Base-by-base conservation (phyloP, 2,113 vertebrate species). In the Urocitellus parryii region DNA sequence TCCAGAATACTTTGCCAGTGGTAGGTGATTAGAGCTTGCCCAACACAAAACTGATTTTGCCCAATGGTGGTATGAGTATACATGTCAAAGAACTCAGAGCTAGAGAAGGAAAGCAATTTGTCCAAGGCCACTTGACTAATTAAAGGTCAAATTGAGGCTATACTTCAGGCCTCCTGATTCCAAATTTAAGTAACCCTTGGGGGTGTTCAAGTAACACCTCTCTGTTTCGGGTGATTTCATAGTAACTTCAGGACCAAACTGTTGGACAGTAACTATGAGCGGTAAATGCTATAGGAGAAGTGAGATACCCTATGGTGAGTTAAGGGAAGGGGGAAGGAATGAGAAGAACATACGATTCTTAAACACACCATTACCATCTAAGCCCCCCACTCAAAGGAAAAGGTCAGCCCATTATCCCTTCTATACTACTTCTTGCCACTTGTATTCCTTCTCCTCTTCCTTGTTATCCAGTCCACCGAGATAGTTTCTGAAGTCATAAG, bases 351-450 rank as follows among this genome's bases (percentile, higher is more conserved):
- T 42, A 45, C 32, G 25, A 24, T 78, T 93, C 77, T 25, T 77
- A 91, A 78, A 88, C 37, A 96, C 42, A 90, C n/a, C 27, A 34
- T 73, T 90, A 65, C 32, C 53, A n/a, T 9, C 45, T 87, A 70
- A 39, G 13, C 87, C 18, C 56, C 56, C 56, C 2, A 20, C 24
- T 45, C 53, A 72, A 82, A 90, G 82, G 53, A 63, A 86, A 85
- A 68, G 11, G 48, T 58, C 56, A 34, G 24, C 20, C 45, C 51
- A 24, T 74, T 70, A 37, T 32, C 56, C 32, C 70, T n/a, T 20
- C 73, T 77, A n/a, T 0, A 73, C n/a, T 72, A 67, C 29, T 2
- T 29, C 70, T 83, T 5, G 48, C 27, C 45, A 53, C 51, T 53
- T 16, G 20, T 65, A 79, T 24, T 25, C 53, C 12, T 93, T 90